Evolutionary conservation across 2,113 vertebrate genomes (phyloP).

Genomic region (Nothoprocta perdicaria): DNA sequence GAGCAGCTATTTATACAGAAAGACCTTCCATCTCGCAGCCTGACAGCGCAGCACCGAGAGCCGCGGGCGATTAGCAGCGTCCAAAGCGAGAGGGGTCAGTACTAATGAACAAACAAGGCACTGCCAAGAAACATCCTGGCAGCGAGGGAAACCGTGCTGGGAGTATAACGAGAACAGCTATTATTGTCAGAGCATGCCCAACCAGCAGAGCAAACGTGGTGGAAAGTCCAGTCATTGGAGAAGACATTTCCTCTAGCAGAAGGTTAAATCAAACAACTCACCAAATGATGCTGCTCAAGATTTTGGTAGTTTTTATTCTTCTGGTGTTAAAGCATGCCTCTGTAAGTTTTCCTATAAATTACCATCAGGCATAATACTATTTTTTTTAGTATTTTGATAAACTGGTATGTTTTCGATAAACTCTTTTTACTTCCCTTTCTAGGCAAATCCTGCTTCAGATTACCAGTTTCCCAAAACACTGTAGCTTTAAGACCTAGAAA

Average conservation of each 20-base stretch:
- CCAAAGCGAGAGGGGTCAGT: background rate
- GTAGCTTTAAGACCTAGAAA: background rate
- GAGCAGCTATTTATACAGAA: slow-evolving; percentile 15
- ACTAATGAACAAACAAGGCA: slow-evolving; percentile 61
- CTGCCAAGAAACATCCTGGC: slow-evolving; percentile 61
- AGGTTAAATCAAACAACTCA: slow-evolving; percentile 35
- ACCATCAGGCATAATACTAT: background rate
- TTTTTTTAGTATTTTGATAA: background rate
- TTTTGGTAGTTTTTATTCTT: background rate
- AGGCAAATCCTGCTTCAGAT: background rate
- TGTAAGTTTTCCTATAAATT: background rate
- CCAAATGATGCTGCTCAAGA: background rate
- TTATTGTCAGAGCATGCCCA: slow-evolving; percentile 48
- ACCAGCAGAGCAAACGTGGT: slow-evolving; percentile 30
- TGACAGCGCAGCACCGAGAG: background rate
- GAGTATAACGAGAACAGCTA: slow-evolving; percentile 51
- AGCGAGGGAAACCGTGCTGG: slow-evolving; percentile 51
- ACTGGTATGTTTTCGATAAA: background rate
- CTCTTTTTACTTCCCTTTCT: background rate
- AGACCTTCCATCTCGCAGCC: background rate
- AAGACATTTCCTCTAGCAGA: slow-evolving; percentile 39
- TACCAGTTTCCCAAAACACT: background rate
- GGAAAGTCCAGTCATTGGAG: slow-evolving; percentile 53
- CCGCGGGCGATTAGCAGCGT: background rate
- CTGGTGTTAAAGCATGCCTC: background rate